Evolutionary conservation across 2,888 invertebrate species (phyloP), one percentile per base, ranked within the genome.

Genomic region (Tachina fera): DNA sequence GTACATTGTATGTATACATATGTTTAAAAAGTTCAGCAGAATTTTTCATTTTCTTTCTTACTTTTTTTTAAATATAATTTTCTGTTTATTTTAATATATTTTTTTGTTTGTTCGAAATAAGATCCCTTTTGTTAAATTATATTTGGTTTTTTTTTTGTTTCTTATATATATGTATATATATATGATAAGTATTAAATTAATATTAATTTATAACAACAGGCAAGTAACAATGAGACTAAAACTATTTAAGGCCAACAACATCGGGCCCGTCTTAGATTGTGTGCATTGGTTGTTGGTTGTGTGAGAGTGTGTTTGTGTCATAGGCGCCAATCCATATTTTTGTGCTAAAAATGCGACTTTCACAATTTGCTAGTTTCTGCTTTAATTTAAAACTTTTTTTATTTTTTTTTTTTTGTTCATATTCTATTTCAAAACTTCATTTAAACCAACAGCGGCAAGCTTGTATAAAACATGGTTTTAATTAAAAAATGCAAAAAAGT

Each of bases 321-420:
- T 85, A 82, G 85, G 85, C 85, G 85, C 85, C 85, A 82, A 67
- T 61, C 49, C 58, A 79, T 82, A 79, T 75, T 79, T 82, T 85
- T 84, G 45, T 65, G 82, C 82, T 82, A 79, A 86, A 79, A 79
- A 70, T 79, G 85, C 85, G 85, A 86, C 85, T 86, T 86, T 86
- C 85, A 86, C 85, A 86, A 82, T 82, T 82, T 65, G 61, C 71
- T 58, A 65, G 70, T 65, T 60, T 58, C 49, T 86, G 70, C 47
- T 65, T 80, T 58, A 67, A 19, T 39, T n/a, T n/a, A n/a, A n/a
- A n/a, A n/a, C n/a, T n/a, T n/a, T 83, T 77, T 49, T 16, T 47
- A 14, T 56, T 51, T 53, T 65, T 3, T 58, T 58, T 53, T 71
- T 47, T n/a, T 65, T 72, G 19, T 63, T 63, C 16, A 58, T 58